These are phyloP conservation scores for Leptopilina clavipes DNA, from an alignment of 1,140 invertebrate genomes.

Conservation along the genomic window DNA sequence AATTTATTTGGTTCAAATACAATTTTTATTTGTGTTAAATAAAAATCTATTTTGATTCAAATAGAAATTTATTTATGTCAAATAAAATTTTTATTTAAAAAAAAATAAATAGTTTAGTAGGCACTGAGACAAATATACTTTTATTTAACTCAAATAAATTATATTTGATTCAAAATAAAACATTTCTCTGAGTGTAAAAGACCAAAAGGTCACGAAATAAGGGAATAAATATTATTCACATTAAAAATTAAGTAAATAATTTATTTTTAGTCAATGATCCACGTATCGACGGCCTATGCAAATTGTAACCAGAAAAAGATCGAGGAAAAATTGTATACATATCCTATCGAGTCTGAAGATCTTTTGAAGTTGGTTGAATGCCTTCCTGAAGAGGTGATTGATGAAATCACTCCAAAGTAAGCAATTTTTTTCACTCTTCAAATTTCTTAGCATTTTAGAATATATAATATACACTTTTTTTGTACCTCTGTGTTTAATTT, in stretches of 20 bases:
- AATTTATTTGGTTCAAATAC: too few relatives aligned
- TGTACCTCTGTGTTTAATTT: not conserved
- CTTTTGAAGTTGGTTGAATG: conserved; percentile 75
- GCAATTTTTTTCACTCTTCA: not conserved
- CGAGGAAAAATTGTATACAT: conserved; percentile 82
- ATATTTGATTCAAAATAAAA: too few relatives aligned
- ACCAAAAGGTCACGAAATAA: too few relatives aligned
- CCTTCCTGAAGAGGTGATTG: conserved; percentile 75
- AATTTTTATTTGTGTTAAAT: too few relatives aligned
- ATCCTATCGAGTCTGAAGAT: conserved; percentile 79
- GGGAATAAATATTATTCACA: too few relatives aligned
- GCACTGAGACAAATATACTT: too few relatives aligned
- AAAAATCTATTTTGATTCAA: too few relatives aligned
- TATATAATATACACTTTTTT: not conserved
- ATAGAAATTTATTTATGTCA: too few relatives aligned
- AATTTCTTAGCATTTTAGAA: not conserved
- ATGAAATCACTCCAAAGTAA: conserved; percentile 76
- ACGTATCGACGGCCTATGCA: conserved; percentile 83
- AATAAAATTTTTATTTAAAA: too few relatives aligned
- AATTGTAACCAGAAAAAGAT: conserved; percentile 78
- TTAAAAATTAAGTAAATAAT: not conserved
- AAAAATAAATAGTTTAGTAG: too few relatives aligned
- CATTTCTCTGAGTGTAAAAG: too few relatives aligned
- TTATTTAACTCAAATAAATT: too few relatives aligned
- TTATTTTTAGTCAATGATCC: conserved; percentile 76